Conservation (phyloP, 2,888 invertebrate species). For the Trachelus iudaicus region DNA sequence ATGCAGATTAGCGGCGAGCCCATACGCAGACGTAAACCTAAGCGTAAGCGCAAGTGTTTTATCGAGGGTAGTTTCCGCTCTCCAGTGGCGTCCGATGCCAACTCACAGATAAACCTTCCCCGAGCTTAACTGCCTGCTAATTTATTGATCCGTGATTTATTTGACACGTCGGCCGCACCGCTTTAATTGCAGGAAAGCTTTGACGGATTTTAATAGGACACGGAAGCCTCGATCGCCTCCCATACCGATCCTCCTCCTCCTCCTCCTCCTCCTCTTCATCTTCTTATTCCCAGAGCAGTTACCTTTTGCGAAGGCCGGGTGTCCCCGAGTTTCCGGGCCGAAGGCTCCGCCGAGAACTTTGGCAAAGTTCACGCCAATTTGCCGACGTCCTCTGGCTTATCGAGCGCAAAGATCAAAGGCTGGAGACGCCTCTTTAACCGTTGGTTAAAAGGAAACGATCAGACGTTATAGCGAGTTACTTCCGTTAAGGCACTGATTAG, state of each 20-base stretch:
- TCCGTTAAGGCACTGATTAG: neutral
- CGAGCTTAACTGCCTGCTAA: slow-evolving; percentile 48
- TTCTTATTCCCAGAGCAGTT: neutral
- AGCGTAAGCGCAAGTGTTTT: slow-evolving; percentile 50
- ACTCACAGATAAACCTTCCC: slow-evolving; percentile 45
- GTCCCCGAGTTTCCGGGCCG: neutral
- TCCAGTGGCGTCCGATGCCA: slow-evolving; percentile 37
- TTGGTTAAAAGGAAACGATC: neutral
- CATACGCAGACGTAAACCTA: slow-evolving; percentile 40
- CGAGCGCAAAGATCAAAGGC: slow-evolving; percentile 39
- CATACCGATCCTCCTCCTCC: neutral
- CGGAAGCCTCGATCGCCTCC: slow-evolving; percentile 20
- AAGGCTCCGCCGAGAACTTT: neutral
- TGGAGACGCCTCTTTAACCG: neutral
- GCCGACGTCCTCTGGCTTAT: slow-evolving; percentile 18
- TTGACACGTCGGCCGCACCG: slow-evolving; percentile 34
- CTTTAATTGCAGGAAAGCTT: slow-evolving; percentile 39
- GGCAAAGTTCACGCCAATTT: slow-evolving; percentile 31
- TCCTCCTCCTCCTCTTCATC: neutral
- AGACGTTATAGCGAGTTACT: neutral
- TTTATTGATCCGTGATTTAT: slow-evolving; percentile 57
- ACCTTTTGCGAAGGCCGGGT: neutral
- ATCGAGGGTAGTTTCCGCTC: slow-evolving; percentile 52
- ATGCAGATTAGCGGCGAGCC: slow-evolving; percentile 51
- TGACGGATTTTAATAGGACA: slow-evolving; percentile 39